Evolutionary conservation across 2,113 vertebrate genomes (phyloP).

Genomic region (Tachycineta bicolor): DNA sequence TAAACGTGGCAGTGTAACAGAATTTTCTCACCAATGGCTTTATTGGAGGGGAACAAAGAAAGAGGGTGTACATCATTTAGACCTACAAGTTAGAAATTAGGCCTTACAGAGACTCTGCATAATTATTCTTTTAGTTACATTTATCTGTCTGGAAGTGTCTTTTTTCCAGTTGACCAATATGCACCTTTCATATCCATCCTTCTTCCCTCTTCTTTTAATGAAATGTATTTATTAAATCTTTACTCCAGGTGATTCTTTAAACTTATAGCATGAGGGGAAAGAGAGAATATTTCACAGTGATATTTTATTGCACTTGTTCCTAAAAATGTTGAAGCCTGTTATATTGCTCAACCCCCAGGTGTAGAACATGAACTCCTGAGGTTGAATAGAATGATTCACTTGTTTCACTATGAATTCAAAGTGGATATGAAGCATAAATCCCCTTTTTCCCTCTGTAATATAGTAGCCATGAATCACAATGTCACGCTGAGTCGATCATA

Average conservation of each 20-base stretch:
- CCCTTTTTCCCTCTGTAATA: slow-evolving; percentile 69
- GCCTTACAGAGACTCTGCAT: not conserved
- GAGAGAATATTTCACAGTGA: not conserved
- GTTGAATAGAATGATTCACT: slow-evolving; percentile 72
- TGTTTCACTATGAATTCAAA: slow-evolving; percentile 77
- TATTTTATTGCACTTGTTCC: slow-evolving; percentile 61
- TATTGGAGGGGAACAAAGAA: not conserved
- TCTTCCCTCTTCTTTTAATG: not conserved
- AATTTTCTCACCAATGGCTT: not conserved
- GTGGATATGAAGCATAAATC: slow-evolving; percentile 78
- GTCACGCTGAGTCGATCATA: slow-evolving; percentile 75
- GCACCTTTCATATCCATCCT: not conserved
- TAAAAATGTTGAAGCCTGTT: slow-evolving; percentile 55
- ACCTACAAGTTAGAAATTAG: not conserved
- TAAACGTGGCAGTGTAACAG: not conserved
- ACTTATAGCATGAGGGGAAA: not conserved
- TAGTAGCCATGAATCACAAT: slow-evolving; percentile 77
- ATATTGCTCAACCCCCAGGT: slow-evolving; percentile 65
- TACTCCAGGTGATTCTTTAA: slow-evolving; percentile 2
- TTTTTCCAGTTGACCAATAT: not conserved
- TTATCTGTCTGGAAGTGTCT: not conserved
- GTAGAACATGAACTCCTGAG: slow-evolving; percentile 64
- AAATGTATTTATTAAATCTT: not conserved
- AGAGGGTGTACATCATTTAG: not conserved
- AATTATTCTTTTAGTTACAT: not conserved